These are phyloP conservation scores for Gastracanthus pulcherrimus DNA, from an alignment of 2,888 invertebrate genomes.

Conservation along the genomic window DNA sequence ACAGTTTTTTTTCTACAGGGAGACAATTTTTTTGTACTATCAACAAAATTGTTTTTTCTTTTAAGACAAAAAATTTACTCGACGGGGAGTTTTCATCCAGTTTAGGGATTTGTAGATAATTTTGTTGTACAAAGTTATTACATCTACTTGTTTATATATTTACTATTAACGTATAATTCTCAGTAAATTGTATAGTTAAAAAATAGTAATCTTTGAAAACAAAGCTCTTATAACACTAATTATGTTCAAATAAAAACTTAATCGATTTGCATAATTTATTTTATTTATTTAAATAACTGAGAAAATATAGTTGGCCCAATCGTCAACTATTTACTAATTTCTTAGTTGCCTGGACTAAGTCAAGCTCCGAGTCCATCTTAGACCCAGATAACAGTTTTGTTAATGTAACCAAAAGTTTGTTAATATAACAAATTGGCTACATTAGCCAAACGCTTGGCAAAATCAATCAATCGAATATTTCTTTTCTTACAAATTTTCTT, in stretches of 20 bases:
- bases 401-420: conserved; percentile 41
- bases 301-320: not conserved
- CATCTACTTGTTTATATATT: not conserved
- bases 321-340: not conserved
- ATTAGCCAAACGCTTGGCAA: conserved; percentile 12
- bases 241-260: not conserved
- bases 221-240: not conserved
- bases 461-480: not conserved
- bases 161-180: not conserved
- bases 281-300: not conserved
- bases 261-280: not conserved
- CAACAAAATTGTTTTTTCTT: conserved; percentile 20
- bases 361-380: not conserved
- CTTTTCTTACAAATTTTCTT: not conserved
- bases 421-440: conserved; percentile 49
- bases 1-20: not conserved
- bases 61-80: not conserved
- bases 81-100: not conserved
- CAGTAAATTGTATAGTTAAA: not conserved
- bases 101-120: not conserved
- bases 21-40: conserved; percentile 27
- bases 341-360: not conserved
- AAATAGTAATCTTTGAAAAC: conserved; percentile 3
- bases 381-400: conserved; percentile 35
- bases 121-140: not conserved